phyloP scores from a whole-genome alignment of 2,888 invertebrate genomes.

The Apotomis turbidana region DNA sequence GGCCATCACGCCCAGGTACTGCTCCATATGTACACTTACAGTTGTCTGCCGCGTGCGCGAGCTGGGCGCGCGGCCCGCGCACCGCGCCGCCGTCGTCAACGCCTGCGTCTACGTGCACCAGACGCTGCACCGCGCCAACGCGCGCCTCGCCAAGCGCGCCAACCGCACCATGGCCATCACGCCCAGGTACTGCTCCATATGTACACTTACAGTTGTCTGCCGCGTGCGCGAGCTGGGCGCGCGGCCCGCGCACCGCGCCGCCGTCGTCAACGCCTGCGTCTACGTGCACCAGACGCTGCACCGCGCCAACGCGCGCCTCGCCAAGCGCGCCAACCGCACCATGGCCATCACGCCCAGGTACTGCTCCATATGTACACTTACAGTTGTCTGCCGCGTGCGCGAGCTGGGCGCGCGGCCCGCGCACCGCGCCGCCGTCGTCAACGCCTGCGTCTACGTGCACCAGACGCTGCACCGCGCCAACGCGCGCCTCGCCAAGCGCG shows the following conservation, averaged over 20 bases:
- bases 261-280: constrained; percentile 99
- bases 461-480: constrained; percentile 98
- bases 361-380: too few species aligned
- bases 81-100: constrained; percentile 99
- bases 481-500: constrained; percentile 93
- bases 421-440: constrained; percentile 98
- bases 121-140: constrained; percentile 97
- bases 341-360: constrained; percentile 98
- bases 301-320: constrained; percentile 95
- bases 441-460: constrained; percentile 99
- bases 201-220: too few species aligned
- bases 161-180: constrained; percentile 99
- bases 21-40: too few species aligned
- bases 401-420: constrained; percentile 89
- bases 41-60: constrained; percentile 92
- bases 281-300: constrained; percentile 99
- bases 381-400: constrained; percentile 92
- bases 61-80: constrained; percentile 89
- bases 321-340: constrained; percentile 96
- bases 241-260: constrained; percentile 94
- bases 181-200: constrained; percentile 86
- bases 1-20: constrained; percentile 95
- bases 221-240: constrained; percentile 89
- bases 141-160: constrained; percentile 94
- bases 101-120: constrained; percentile 99